Evolutionary conservation across 2,797 vertebrate genomes (phyloP).

Genomic region (Nyctibius grandis): DNA sequence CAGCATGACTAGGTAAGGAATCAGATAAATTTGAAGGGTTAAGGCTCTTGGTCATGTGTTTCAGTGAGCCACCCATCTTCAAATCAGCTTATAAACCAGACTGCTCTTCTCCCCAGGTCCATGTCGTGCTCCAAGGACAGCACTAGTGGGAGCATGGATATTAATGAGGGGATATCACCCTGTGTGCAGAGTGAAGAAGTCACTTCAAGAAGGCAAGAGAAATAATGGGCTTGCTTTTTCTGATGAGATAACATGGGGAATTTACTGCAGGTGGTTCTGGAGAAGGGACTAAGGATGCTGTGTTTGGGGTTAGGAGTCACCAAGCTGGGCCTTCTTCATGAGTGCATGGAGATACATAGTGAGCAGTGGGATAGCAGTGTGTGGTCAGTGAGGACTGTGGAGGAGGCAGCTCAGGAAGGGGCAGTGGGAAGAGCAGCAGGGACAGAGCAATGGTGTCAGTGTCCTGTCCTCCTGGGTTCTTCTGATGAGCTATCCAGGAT

Average conservation of each 20-base stretch:
- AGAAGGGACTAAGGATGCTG: background rate
- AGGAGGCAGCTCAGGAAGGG: no score
- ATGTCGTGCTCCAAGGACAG: background rate
- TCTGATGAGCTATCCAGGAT: background rate
- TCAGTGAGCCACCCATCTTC: background rate
- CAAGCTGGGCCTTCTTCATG: background rate
- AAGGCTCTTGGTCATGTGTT: background rate
- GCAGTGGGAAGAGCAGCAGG: background rate
- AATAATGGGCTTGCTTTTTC: background rate
- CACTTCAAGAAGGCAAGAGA: background rate
- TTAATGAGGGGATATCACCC: background rate
- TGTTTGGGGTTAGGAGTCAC: background rate
- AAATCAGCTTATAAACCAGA: background rate
- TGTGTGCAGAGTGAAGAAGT: background rate
- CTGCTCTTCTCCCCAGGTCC: background rate
- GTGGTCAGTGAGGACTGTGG: background rate
- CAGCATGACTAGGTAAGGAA: background rate
- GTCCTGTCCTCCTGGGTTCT: background rate
- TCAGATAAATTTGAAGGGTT: background rate
- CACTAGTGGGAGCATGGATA: background rate
- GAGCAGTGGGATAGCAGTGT: background rate
- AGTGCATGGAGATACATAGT: background rate
- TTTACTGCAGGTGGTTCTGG: background rate
- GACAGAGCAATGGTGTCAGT: background rate
- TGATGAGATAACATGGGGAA: background rate